Evolutionary conservation across 1,140 invertebrate genomes (phyloP).

Genomic region (Leptopilina boulardi): DNA sequence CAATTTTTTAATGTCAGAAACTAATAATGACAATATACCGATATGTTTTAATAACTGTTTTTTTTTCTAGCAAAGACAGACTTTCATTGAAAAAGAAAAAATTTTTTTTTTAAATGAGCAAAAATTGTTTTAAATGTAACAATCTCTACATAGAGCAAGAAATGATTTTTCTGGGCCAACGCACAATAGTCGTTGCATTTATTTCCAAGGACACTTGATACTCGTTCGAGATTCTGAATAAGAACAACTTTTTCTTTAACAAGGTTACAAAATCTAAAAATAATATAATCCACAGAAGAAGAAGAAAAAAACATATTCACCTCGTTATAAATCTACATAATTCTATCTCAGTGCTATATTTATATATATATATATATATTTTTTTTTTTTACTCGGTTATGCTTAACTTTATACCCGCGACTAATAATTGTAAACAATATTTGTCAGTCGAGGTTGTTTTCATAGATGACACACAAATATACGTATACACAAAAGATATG

Average conservation of each 20-base stretch:
- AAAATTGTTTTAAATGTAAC: neutral
- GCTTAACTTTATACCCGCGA: constrained; percentile 15
- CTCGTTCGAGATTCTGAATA: constrained; percentile 16
- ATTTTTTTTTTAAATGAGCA: too few species aligned
- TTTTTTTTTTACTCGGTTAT: neutral
- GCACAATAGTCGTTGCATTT: neutral
- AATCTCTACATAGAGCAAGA: neutral
- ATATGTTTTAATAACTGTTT: too few species aligned
- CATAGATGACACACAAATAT: constrained; percentile 3
- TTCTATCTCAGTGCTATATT: constrained; percentile 6
- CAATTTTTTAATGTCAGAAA: too few species aligned
- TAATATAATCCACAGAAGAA: neutral
- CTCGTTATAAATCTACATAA: constrained; percentile 27
- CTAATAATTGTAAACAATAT: constrained; percentile 30
- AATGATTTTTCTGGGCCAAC: neutral
- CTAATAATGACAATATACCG: too few species aligned
- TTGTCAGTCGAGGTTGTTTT: constrained; percentile 10
- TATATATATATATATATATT: too few species aligned
- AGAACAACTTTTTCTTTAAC: constrained; percentile 5
- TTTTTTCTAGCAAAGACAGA: too few species aligned
- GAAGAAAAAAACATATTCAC: constrained; percentile 17
- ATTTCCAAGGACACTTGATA: neutral
- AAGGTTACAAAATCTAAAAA: constrained; percentile 22
- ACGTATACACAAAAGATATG: neutral
- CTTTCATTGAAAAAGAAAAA: too few species aligned